Evolutionary conservation across 2,113 vertebrate genomes (phyloP), one percentile per base, ranked within the genome.

Genomic region (Electrona antarctica): DNA sequence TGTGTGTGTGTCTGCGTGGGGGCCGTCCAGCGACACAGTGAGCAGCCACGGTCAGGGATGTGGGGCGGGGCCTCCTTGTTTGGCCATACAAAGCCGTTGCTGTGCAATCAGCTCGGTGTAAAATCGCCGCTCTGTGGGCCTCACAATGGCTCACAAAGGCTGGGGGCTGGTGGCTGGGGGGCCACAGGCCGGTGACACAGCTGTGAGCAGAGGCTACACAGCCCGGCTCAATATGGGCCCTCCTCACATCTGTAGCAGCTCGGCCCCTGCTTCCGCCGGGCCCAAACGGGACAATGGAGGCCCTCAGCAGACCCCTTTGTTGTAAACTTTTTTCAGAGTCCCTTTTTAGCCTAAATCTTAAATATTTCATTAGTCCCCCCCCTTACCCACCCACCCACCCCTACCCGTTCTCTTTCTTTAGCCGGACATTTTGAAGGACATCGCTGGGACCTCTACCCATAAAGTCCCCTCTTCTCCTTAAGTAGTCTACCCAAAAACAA

Each of bases 201-300:
- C 95, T 97, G 95, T 95, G 95, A 91, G 93, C 95, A 92, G 93
- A 92, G 91, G 93, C 91, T 85, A 86, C 93, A 94, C 95, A 88
- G 91, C 81, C 87, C 87, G 56, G 74, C 85, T 93, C 95, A 94
- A 95, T 95, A 96, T 93, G 94, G 94, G 93, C 90, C 88, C 93
- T 94, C 93, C 94, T 91, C 90, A 91, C 90, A 85, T 92, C 94
- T 90, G 88, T 86, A 85, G 92, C 92, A 79, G 90, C 90, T 90
- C 91, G 91, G 83, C 92, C 92, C 87, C 83, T 84, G 88, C 92
- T 94, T 94, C 93, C 92, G 91, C 89, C 87, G 73, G 79, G 82
- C 83, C 59, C 60, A 82, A 9, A 64, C 8, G 1, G 67, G 85
- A 94, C 92, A 95, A 94, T 93, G 74, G 91, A 87, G 66, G 73